A percentile compares a stretch with the other conserved stretches of the same genome.
These are phyloP conservation scores for Potamarius usumacintae DNA, from an alignment of 2,113 vertebrate genomes.

Conservation along the genomic window DNA sequence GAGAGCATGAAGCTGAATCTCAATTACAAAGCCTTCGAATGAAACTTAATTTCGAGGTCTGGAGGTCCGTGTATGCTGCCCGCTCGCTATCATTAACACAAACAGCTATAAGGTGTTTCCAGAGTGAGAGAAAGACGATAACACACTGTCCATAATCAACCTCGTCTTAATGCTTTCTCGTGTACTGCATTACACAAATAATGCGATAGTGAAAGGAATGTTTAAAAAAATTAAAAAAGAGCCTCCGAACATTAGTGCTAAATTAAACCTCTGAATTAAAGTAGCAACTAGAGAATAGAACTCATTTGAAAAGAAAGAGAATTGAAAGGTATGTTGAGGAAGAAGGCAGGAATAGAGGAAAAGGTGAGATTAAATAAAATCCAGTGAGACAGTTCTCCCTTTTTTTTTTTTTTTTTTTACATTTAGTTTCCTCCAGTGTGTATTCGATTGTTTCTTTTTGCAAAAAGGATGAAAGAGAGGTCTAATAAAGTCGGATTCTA, in stretches of 20 bases:
- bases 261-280: conserved; percentile 51
- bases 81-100: conserved; percentile 30
- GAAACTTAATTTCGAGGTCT: conserved; percentile 33
- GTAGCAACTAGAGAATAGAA: conserved; percentile 30
- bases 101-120: conserved; percentile 39
- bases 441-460: not conserved
- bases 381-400: not conserved
- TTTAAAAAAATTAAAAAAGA: conserved; percentile 4
- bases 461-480: conserved; percentile 24
- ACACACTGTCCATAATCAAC: conserved; percentile 35
- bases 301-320: conserved; percentile 30
- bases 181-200: not conserved
- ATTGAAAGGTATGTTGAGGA: not conserved
- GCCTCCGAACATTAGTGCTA: conserved; percentile 40
- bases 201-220: not conserved
- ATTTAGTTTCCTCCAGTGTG: conserved; percentile 3
- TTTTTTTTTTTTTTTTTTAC: not conserved
- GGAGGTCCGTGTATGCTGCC: not conserved
- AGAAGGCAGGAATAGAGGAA: conserved; percentile 6
- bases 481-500: conserved; percentile 18
- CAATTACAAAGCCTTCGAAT: conserved; percentile 36
- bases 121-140: conserved; percentile 6
- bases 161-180: not conserved
- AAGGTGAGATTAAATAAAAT: conserved; percentile 36
- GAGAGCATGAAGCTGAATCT: conserved; percentile 24